Evolutionary conservation across 2,113 vertebrate genomes (phyloP).

Genomic region (Scortum barcoo): DNA sequence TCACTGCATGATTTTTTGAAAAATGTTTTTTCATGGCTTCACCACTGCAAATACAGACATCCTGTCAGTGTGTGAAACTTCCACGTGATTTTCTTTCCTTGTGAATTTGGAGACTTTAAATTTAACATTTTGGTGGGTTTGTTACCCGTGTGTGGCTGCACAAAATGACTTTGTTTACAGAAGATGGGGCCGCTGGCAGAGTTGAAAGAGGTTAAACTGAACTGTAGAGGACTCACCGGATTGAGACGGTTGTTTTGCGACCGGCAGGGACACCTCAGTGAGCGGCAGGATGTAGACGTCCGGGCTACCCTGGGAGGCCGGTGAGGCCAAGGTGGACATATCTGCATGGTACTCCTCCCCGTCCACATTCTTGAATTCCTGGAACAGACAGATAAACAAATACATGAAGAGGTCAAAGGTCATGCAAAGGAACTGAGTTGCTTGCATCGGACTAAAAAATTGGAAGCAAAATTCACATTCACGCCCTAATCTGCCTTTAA

Average conservation of each 20-base stretch:
- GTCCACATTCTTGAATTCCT: slow-evolving; percentile 96
- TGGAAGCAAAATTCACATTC: neutral
- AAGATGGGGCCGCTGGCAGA: neutral
- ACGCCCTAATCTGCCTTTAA: neutral
- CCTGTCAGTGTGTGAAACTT: neutral
- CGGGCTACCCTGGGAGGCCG: slow-evolving; percentile 86
- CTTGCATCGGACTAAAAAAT: neutral
- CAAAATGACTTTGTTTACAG: neutral
- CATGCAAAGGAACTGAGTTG: neutral
- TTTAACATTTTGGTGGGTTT: neutral
- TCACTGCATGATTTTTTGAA: neutral
- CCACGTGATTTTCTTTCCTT: neutral
- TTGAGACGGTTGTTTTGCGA: slow-evolving; percentile 90
- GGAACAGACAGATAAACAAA: slow-evolving; percentile 17
- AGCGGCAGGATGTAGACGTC: slow-evolving; percentile 97
- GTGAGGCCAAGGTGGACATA: slow-evolving; percentile 89
- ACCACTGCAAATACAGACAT: neutral
- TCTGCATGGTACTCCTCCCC: slow-evolving; percentile 89
- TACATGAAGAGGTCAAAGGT: slow-evolving; percentile 16
- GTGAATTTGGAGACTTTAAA: neutral
- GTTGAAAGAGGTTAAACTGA: neutral
- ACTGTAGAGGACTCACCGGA: slow-evolving; percentile 86
- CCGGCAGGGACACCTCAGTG: slow-evolving; percentile 92
- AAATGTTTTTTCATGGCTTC: neutral
- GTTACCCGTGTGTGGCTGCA: neutral